Base-by-base conservation (phyloP, 2,797 vertebrate species). In the Cyprinella venusta region DNA sequence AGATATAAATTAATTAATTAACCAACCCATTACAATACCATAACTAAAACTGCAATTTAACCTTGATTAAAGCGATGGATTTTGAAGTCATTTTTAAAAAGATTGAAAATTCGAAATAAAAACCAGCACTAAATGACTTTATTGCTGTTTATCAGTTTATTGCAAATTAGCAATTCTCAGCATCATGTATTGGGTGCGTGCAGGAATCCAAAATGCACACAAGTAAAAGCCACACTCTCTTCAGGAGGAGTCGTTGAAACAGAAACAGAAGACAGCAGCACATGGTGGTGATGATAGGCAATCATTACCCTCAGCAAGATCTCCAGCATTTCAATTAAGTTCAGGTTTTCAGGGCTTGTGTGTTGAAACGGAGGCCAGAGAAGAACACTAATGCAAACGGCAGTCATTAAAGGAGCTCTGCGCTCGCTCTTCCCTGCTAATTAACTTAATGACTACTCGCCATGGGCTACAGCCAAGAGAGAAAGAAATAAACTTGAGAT, bases 301-400 rank as follows among this genome's bases (percentile, higher is more conserved):
- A 86, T 89, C 85, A 87, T 90, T 89, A 90, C 82, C 87, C 79
- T 69, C 54, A 75, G 50, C 85, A 76, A 87, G 85, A 88, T 87
- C 84, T 88, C 86, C 84, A 88, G 85, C 85, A 83, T 89, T 89
- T 88, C 87, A 88, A 86, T 89, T 83, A 87, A 84, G 83, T 84
- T 83, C 67, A 81, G 84, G 86, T 86, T 86, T 87, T 84, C 70
- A 81, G 84, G 72, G 81, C 75, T 33, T 54, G 65, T 75, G 77
- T 71, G 74, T 65, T 26, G 85, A 89, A 82, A 81, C 38, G 24
- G 81, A 72, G 85, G 82, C 76, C 26, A 76, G 76, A 76, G 72
- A 54, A 12, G 69, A 82, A 81, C 65, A 42, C 82, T 82, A 86
- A 88, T 85, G 87, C 85, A 86, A 85, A 84, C 81, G 70, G 69